Percentiles rank a stretch among this genome's conserved stretches.
These are phyloP conservation scores for Cyclargus thomasi DNA, from an alignment of 1,140 invertebrate genomes.

Conservation along the genomic window DNA sequence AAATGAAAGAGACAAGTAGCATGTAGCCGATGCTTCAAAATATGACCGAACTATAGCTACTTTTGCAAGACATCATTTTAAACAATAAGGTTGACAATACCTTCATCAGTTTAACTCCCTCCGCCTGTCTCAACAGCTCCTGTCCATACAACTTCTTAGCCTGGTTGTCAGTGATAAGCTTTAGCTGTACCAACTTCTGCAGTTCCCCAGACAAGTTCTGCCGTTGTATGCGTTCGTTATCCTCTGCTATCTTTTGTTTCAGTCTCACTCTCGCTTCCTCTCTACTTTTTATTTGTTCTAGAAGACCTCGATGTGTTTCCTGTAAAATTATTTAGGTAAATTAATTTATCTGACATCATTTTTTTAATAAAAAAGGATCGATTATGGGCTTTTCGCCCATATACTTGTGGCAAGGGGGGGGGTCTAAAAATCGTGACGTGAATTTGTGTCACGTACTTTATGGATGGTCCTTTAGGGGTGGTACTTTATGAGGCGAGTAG, in stretches of 20 bases:
- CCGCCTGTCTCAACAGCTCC: not conserved
- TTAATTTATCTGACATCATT: too few species aligned
- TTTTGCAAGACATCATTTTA: too few species aligned
- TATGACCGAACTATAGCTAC: too few species aligned
- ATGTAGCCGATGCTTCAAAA: too few species aligned
- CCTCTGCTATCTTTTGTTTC: conserved; percentile 38
- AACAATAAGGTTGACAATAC: not conserved
- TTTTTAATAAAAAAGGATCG: too few species aligned
- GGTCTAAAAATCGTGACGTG: too few species aligned
- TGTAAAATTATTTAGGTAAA: conserved; percentile 17
- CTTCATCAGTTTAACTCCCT: conserved; percentile 43
- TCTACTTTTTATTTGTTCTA: conserved; percentile 54
- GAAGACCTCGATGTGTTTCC: conserved; percentile 51
- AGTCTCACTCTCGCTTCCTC: conserved; percentile 31
- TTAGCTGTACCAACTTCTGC: not conserved
- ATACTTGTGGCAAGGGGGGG: too few species aligned
- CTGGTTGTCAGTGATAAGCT: not conserved
- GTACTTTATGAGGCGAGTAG: too few species aligned
- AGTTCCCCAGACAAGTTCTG: not conserved
- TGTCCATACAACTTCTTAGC: not conserved
- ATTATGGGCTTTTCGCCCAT: too few species aligned
- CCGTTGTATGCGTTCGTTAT: conserved; percentile 36
- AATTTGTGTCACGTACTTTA: too few species aligned
- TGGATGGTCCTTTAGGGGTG: too few species aligned
- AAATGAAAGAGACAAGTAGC: too few species aligned